These are phyloP conservation scores for Lasioglossum lativentre DNA, from an alignment of 2,888 invertebrate genomes.

Conservation along the genomic window DNA sequence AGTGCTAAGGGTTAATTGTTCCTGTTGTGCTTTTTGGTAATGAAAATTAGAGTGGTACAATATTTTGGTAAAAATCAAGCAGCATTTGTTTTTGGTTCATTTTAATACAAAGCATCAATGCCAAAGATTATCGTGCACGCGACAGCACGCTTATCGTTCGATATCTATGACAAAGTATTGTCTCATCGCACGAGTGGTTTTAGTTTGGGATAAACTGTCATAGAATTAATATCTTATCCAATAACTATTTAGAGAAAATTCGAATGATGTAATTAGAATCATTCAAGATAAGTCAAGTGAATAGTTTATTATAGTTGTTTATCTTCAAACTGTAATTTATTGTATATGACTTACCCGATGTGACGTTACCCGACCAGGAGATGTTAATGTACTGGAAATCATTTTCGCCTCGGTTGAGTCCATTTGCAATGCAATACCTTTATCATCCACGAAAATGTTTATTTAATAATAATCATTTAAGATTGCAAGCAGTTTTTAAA, in stretches of 20 bases:
- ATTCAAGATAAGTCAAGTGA: not conserved
- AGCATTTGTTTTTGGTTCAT: not conserved
- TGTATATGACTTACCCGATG: slow-evolving; percentile 34
- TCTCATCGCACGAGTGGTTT: not conserved
- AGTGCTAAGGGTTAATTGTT: too few relatives aligned
- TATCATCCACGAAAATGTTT: not conserved
- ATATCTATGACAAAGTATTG: not conserved
- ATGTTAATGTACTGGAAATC: slow-evolving; percentile 44
- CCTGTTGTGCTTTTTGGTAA: not conserved
- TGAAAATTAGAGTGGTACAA: too few relatives aligned
- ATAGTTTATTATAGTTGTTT: not conserved
- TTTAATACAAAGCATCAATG: not conserved
- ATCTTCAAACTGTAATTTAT: not conserved
- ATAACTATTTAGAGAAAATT: not conserved
- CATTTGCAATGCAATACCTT: slow-evolving; percentile 58
- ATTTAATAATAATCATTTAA: not conserved
- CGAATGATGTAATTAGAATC: not conserved
- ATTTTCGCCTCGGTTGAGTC: not conserved
- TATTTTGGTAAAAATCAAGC: too few relatives aligned
- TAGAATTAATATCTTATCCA: not conserved
- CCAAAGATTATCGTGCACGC: not conserved
- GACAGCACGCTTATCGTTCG: not conserved
- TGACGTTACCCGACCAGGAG: slow-evolving; percentile 29
- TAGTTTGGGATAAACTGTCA: not conserved
- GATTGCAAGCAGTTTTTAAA: not conserved